A percentile compares a stretch with the other conserved stretches of the same genome.
phyloP scores from a whole-genome alignment of 2,797 vertebrate species.

The Phoebastria nigripes region DNA sequence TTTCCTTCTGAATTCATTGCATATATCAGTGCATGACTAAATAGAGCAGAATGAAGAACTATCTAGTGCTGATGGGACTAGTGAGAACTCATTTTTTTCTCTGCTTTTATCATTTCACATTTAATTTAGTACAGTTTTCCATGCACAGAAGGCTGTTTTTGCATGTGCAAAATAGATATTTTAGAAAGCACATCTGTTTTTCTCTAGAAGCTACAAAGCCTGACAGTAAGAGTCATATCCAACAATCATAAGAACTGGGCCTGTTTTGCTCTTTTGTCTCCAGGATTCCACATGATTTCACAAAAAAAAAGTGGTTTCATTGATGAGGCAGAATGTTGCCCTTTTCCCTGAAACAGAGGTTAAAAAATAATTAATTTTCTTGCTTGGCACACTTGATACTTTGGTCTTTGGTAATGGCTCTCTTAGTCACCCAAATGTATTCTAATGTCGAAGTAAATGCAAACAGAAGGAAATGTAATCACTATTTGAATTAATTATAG shows the following conservation, averaged over 20 bases:
- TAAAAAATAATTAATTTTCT: background rate
- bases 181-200: slow-evolving; percentile 37
- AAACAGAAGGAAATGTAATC: slow-evolving; percentile 12
- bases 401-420: background rate
- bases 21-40: slow-evolving; percentile 33
- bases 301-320: background rate
- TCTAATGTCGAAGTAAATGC: background rate
- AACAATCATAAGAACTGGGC: background rate
- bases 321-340: background rate
- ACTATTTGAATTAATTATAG: background rate
- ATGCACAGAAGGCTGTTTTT: background rate
- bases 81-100: background rate
- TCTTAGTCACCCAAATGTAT: background rate
- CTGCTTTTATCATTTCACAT: slow-evolving; percentile 33
- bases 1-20: slow-evolving; percentile 43
- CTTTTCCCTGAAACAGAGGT: background rate
- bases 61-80: background rate
- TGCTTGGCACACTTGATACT: background rate
- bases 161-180: background rate
- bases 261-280: background rate
- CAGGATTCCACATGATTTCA: background rate
- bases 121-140: background rate
- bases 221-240: background rate
- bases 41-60: background rate
- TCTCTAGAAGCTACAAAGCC: background rate